Evolutionary conservation across 1,140 invertebrate genomes (phyloP).

Genomic region (Orchesella cincta): DNA sequence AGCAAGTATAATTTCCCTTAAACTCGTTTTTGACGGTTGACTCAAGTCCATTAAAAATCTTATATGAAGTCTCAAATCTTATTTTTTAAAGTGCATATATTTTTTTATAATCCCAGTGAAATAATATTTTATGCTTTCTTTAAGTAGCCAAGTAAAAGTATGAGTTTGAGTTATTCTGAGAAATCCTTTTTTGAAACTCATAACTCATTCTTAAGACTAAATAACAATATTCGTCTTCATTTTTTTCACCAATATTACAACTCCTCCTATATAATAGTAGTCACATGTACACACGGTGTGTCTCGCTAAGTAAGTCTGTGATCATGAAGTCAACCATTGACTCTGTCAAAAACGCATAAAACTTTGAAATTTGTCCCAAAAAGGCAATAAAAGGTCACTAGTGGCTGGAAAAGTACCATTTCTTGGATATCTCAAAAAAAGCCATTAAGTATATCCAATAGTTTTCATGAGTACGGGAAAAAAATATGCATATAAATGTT

Average conservation of each 20-base stretch:
- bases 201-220: constrained; percentile 20
- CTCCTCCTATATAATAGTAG: neutral
- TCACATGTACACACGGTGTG: neutral
- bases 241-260: no score
- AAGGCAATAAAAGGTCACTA: constrained; percentile 37
- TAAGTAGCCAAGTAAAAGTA: constrained; percentile 4
- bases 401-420: constrained; percentile 19
- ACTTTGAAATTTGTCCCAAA: constrained; percentile 42
- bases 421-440: constrained; percentile 4
- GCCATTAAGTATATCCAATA: neutral
- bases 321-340: constrained; percentile 26
- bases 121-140: neutral
- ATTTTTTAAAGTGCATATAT: no score
- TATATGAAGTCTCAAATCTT: no score
- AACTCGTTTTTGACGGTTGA: no score
- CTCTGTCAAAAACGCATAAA: constrained; percentile 39
- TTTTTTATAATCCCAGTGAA: no score
- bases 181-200: constrained; percentile 24
- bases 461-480: neutral
- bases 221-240: constrained; percentile 4
- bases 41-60: no score
- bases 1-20: no score
- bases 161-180: neutral
- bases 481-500: neutral
- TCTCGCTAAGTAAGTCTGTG: no score